Evolutionary conservation across 2,888 invertebrate species (phyloP).

Genomic region (Rhopalosiphum nymphaeae): DNA sequence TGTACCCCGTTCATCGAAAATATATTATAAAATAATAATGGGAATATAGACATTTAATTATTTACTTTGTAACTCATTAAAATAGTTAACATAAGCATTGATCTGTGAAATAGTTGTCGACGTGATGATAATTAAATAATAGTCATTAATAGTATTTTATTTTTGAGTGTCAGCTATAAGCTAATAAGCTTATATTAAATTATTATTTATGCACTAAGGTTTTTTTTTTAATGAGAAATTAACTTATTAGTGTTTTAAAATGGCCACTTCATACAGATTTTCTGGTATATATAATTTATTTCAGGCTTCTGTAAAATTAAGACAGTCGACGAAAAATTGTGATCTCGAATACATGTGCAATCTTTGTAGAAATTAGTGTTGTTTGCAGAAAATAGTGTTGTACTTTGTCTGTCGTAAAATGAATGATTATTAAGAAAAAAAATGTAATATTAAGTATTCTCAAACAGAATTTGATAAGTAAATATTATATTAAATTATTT

Average conservation of each 20-base stretch:
- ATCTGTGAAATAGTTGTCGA: not conserved
- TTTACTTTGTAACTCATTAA: not conserved
- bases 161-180: not conserved
- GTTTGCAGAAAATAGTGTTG: not conserved
- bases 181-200: not conserved
- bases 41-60: not conserved
- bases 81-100: not conserved
- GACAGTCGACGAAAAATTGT: not conserved
- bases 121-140: not conserved
- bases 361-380: not conserved
- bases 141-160: not conserved
- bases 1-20: not conserved
- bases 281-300: not conserved
- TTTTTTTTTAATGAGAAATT: not conserved
- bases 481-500: not conserved
- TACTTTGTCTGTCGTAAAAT: not conserved
- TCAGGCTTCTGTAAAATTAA: not conserved
- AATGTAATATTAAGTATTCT: not conserved
- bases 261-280: not conserved
- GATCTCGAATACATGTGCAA: not conserved
- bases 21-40: not conserved
- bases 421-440: not conserved
- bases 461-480: not conserved
- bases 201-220: not conserved
- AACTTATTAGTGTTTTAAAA: not conserved